Evolutionary conservation across 2,113 vertebrate species (phyloP).

Genomic region (Eurystomus gularis): DNA sequence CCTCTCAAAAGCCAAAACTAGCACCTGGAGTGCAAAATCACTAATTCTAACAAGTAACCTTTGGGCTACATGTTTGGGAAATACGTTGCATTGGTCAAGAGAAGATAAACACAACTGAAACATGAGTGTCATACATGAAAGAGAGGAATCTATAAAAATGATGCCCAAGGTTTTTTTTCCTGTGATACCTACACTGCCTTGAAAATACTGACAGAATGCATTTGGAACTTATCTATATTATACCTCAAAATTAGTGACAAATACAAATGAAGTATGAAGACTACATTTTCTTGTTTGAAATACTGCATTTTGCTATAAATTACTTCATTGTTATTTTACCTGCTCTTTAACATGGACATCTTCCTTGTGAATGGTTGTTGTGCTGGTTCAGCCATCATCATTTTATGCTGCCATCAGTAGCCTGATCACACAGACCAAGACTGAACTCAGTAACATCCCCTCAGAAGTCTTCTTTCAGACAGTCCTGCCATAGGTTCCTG

Average conservation of each 20-base stretch:
- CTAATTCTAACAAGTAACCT: not conserved
- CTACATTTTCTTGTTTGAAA: not conserved
- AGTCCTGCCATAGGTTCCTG: too few relatives aligned
- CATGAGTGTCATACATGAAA: rapidly evolving
- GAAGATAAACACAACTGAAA: not conserved
- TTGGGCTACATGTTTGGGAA: not conserved
- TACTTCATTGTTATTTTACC: not conserved
- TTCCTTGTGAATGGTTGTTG: not conserved
- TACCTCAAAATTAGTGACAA: not conserved
- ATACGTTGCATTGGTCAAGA: not conserved
- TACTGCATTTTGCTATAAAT: not conserved
- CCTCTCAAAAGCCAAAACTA: not conserved
- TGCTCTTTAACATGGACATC: rapidly evolving
- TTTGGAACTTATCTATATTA: not conserved
- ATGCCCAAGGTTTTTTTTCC: not conserved
- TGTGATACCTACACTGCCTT: not conserved
- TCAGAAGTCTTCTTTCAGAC: too few relatives aligned
- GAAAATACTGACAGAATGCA: not conserved
- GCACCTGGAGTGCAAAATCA: not conserved
- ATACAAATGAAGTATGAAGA: not conserved
- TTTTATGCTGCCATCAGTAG: too few relatives aligned
- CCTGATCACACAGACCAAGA: too few relatives aligned
- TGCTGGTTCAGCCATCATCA: too few relatives aligned
- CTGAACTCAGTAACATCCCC: too few relatives aligned
- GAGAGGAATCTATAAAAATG: not conserved